Evolutionary conservation across 2,113 vertebrate genomes (phyloP), one percentile per base, ranked within the genome.

Genomic region (Laterallus jamaicensis): DNA sequence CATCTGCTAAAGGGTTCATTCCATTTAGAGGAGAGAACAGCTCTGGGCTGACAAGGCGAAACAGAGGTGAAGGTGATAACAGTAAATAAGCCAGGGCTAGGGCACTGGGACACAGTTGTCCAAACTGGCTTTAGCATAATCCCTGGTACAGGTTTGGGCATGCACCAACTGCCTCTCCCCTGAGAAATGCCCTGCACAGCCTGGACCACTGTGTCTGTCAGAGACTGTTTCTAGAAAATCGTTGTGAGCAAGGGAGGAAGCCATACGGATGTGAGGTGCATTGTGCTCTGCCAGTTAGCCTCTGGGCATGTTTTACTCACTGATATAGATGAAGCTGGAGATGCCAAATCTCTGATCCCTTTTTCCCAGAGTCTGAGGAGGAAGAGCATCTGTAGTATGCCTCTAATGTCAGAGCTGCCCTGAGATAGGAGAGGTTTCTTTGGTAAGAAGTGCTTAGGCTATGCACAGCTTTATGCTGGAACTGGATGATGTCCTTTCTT

Each of bases 181-280:
- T 0, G 1, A 37, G 42, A 40, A 86, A 54, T n/a, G 15, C 15
- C 40, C 39, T n/a, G 37, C 71, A 77, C 50, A 69, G 28, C 60
- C 29, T 58, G 40, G 28, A 44, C 31, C 26, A 58, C 54, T 49
- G 10, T 0, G 3, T n/a, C 22, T 47, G 32, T 26, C 79, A 73
- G 4, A 4, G 24, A 31, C 35, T n/a, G 13, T 5, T 88, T 54
- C 67, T 79, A 17, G 68, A 64, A 82, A 37, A 29, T 24, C 24
- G 37, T 7, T 0, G 0, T 1, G 6, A 82, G 15, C 1, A 4
- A 74, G 26, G 5, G 37, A 22, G 40, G 17, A 54, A 58, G 31
- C 28, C 1, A 2, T 37, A 29, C 0, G 1, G 56, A 35, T 64
- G 19, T 52, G 71, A 79, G 12, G 20, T 76, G 15, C 52, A 8